Percentiles rank a stretch among this genome's conserved stretches.
These are phyloP conservation scores for Autographa pulchrina DNA, from an alignment of 2,888 invertebrate genomes.

Conservation along the genomic window DNA sequence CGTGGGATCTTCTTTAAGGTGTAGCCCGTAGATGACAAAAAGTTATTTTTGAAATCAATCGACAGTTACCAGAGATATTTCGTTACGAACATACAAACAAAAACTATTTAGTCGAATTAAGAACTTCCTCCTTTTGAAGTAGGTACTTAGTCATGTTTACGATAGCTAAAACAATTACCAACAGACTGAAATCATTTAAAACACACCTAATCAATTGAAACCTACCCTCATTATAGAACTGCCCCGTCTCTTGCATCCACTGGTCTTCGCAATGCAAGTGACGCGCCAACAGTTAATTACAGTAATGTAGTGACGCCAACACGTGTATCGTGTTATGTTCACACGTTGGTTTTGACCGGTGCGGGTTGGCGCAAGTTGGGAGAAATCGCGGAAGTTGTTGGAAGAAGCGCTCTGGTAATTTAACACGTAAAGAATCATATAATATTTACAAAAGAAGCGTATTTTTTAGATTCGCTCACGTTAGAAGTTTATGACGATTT, in stretches of 20 bases:
- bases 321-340: constrained; percentile 73
- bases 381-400: constrained; percentile 3
- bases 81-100: too few species aligned
- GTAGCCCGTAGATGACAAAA: too few species aligned
- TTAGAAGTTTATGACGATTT: too few species aligned
- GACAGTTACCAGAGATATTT: too few species aligned
- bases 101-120: too few species aligned
- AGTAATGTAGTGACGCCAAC: constrained; percentile 65
- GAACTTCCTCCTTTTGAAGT: too few species aligned
- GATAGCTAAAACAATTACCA: background rate
- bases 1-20: too few species aligned
- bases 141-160: background rate
- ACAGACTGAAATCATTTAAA: background rate
- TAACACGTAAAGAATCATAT: too few species aligned
- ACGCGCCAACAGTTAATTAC: constrained; percentile 69
- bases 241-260: constrained; percentile 35
- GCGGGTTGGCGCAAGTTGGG: background rate
- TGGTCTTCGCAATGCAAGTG: constrained; percentile 60
- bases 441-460: too few species aligned
- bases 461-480: background rate
- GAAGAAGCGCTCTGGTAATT: too few species aligned
- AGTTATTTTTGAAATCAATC: too few species aligned
- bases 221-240: constrained; percentile 17
- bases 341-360: constrained; percentile 62
- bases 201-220: background rate